A percentile compares a stretch with the other conserved stretches of the same genome.
These are phyloP conservation scores for Philypnodon macrostomus DNA, from an alignment of 2,797 vertebrate species.

Conservation along the genomic window DNA sequence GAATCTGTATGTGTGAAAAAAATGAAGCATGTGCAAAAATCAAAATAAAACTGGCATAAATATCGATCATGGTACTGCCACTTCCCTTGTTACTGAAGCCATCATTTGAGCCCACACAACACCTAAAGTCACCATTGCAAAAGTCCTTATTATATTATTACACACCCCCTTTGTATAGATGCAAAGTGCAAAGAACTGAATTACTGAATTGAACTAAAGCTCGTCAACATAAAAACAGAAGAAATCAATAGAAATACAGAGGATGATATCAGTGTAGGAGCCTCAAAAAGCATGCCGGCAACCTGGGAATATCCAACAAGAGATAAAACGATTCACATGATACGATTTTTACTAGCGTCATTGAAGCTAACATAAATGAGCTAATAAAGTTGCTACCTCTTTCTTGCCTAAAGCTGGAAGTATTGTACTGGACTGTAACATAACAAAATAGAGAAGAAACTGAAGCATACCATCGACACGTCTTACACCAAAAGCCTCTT, in stretches of 20 bases:
- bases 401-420: constrained; percentile 90
- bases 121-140: constrained; percentile 67
- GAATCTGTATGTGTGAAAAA: too few species aligned
- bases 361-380: constrained; percentile 94
- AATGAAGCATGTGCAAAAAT: constrained; percentile 63
- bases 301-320: constrained; percentile 89
- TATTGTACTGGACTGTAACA: constrained; percentile 86
- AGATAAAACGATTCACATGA: constrained; percentile 93
- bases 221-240: constrained; percentile 77
- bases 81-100: constrained; percentile 59
- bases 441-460: constrained; percentile 69
- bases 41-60: constrained; percentile 67
- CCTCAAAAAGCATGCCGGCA: constrained; percentile 95
- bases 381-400: constrained; percentile 93
- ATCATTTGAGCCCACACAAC: constrained; percentile 53
- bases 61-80: constrained; percentile 65
- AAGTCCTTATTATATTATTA: constrained; percentile 86
- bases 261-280: constrained; percentile 87
- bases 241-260: constrained; percentile 63
- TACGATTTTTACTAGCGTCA: constrained; percentile 76
- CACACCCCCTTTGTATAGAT: constrained; percentile 92
- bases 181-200: constrained; percentile 97
- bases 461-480: constrained; percentile 93
- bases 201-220: constrained; percentile 89
- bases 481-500: constrained; percentile 94